Evolutionary conservation across 2,797 vertebrate species (phyloP), one percentile per base, ranked within the genome.

Genomic region (Buphagus erythrorhynchus): DNA sequence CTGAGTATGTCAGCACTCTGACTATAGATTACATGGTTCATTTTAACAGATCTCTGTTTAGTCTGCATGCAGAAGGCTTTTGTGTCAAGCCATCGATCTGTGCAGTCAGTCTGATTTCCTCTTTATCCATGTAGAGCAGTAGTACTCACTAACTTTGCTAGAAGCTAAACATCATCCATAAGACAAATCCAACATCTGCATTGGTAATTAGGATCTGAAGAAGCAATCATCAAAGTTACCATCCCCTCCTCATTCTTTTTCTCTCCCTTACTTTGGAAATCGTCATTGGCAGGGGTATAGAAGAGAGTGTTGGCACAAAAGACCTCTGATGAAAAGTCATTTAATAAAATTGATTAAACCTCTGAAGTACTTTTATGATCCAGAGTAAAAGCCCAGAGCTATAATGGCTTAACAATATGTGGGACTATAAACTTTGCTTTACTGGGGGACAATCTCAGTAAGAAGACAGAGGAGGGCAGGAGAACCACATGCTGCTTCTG

Each of bases 181-280:
- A 90, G 74, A 78, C 35, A 90, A 90, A 88, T 61, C 57, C 84
- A 91, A 90, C 90, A 87, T 61, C 69, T 88, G n/a, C 55, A 93
- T 86, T 73, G 88, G 69, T 71, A 88, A 91, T 66, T 1, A 4
- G 24, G 9, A 59, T 36, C 48, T 88, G 62, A 91, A 81, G 66
- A 69, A 78, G 33, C 28, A 74, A 59, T 57, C 40, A 40, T 40
- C 40, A 40, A 40, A 40, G 36, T 49, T 85, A 52, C 33, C 73
- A 25, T 62, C 68, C 16, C 22, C 21, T 92, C 55, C 57, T 59
- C 24, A 52, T 81, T 88, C 26, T 54, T 94, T 57, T 88, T 55
- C 35, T 58, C 43, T 61, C 51, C 16, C 28, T 82, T 63, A 29
- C 54, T 76, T 86, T 3, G 4, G 40, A 86, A 94, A 91, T 52